Base-by-base conservation (phyloP, 2,888 invertebrate species). In the Agapostemon virescens region DNA sequence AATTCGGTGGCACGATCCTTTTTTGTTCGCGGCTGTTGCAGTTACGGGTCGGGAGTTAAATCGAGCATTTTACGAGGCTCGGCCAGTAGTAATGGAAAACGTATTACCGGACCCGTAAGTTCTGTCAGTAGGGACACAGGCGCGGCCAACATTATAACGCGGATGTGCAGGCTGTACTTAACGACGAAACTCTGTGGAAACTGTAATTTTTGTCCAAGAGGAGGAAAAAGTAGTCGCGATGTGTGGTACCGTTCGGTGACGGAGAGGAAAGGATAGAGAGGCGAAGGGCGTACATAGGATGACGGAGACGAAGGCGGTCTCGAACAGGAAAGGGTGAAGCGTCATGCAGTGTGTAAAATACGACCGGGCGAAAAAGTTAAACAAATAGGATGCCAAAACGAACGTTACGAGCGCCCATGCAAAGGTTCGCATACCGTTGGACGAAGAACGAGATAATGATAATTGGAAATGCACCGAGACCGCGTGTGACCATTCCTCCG, bases 141-240 rank as follows among this genome's bases (percentile, higher is more conserved):
- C 83, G 85, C 83, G 86, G 84, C 85, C 85, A 84, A 85, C 91
- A 89, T 91, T 91, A 91, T 91, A 91, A 90, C 91, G 85, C 87
- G 90, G 89, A 91, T 90, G 92, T 91, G 90, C 91, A 91, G 90
- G 91, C 90, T 91, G 91, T 91, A 90, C 89, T 92, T 91, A 92
- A 92, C 91, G 91, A 89, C 91, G 89, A 89, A 92, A 92, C 91
- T 91, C 90, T 81, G 82, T 87, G 88, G 87, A 89, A 92, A 91
- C 90, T 90, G 91, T 90, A 91, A 91, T 91, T 92, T 90, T 91
- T 90, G 84, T 86, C 86, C 85, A 71, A 81, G 69, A 79, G 68
- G 75, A 63, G 64, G 74, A 85, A 87, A 83, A 83, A 87, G 85
- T 84, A 80, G 77, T 79, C 74, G 82, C 49, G 63, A 68, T 67